Conservation (phyloP, 2,888 invertebrate species). For the Cheilosia pagana region DNA sequence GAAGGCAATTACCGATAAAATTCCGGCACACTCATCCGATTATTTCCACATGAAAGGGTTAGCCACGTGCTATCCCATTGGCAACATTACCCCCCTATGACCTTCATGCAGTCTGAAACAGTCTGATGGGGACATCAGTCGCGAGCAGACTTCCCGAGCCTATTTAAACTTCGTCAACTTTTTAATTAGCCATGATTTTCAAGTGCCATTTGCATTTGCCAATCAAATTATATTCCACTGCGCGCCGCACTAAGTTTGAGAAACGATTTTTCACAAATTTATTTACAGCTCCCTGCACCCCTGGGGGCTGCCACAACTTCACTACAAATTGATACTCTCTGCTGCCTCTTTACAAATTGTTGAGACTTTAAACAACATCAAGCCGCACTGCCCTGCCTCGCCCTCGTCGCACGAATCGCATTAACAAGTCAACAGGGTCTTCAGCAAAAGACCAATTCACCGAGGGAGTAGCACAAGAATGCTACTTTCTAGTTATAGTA, state of each 20-base stretch:
- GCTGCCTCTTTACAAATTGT: conserved; percentile 14
- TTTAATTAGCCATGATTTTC: conserved; percentile 4
- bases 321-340: conserved; percentile 8
- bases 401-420: conserved; percentile 39
- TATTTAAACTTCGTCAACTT: background rate
- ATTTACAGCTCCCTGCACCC: too few relatives aligned
- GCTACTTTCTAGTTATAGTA: conserved; percentile 17
- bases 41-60: too few relatives aligned
- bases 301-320: background rate
- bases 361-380: conserved; percentile 34
- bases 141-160: too few relatives aligned
- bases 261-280: background rate
- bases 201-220: conserved; percentile 4
- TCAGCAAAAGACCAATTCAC: conserved; percentile 45
- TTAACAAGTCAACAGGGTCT: conserved; percentile 58
- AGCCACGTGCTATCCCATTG: too few relatives aligned
- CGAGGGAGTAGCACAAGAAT: conserved; percentile 8
- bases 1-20: too few relatives aligned
- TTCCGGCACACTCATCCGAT: too few relatives aligned
- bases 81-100: too few relatives aligned
- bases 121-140: too few relatives aligned
- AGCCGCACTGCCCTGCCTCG: background rate
- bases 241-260: background rate
- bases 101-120: too few relatives aligned
- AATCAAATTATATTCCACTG: conserved; percentile 18